Base-by-base conservation (phyloP, 2,797 vertebrate genomes). In the Crocidura indochinensis region DNA sequence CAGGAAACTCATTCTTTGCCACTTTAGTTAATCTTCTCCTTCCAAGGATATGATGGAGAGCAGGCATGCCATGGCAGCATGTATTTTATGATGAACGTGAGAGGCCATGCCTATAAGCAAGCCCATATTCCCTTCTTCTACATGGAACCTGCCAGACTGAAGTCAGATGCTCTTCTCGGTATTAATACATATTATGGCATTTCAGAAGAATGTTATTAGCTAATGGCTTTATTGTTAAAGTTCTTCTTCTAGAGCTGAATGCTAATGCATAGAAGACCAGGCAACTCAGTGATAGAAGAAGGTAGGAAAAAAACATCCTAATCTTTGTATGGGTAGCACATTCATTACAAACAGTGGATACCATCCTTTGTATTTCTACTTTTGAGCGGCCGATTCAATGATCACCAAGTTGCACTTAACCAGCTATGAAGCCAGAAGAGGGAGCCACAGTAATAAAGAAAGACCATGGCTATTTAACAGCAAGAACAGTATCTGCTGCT, bases 31-130 rank as follows among this genome's bases (percentile, higher is more conserved):
- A 74, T 74, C 82, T 84, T 68, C 53, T 82, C 56, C 31, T 84
- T 38, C 49, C 78, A 77, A 87, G 27, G 26, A 76, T 79, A 8
- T 88, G 83, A 93, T 72, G 69, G 19, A 64, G 60, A 56, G 53
- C 53, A 56, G 46, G 38, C 38, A 90, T 12, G 69, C 76, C 71
- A 67, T 1, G 26, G 29, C 29, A 87, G 67, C 74, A 82, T 73
- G 31, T 64, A 88, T 87, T 84, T 78, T 87, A 91, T 88, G 80
- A 91, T 88, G 14, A 88, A 72, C 4, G 76, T 68, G 71, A 79
- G 92, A 69, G 85, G 49, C 64, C 74, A 53, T 10, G 68, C 81
- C 24, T 56, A 14, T 56, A 72, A 24, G 9, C 81, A 83, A 87
- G 44, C 76, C 17, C 49, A 29, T 1, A 1, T 73, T 93, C 87